A percentile compares a stretch with the other conserved stretches of the same genome.
Evolutionary conservation across 2,113 vertebrate species (phyloP).

Genomic region (Sinocyclocheilus maitianheensis): DNA sequence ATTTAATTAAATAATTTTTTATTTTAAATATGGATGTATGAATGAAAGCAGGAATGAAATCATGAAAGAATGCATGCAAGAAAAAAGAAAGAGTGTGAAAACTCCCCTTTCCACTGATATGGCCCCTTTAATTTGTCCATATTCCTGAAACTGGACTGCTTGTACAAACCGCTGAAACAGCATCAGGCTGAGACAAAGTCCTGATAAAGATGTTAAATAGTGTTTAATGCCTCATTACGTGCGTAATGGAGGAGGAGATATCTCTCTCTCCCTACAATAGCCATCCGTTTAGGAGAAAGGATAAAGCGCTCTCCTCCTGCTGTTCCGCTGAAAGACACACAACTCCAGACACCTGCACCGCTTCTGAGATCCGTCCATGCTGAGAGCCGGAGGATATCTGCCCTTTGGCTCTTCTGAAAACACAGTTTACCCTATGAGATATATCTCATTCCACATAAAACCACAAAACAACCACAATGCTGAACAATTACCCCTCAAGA

Average conservation of each 20-base stretch:
- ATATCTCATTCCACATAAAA: neutral
- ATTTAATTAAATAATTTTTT: too few species aligned
- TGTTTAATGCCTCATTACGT: slow-evolving; percentile 39
- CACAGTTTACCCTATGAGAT: neutral
- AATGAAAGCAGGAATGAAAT: neutral
- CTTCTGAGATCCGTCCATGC: neutral
- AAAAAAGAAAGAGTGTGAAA: neutral
- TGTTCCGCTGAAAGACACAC: slow-evolving; percentile 20
- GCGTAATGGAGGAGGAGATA: slow-evolving; percentile 26
- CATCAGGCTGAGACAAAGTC: neutral
- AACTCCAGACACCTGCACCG: neutral
- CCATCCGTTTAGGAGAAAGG: slow-evolving; percentile 34
- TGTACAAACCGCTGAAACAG: slow-evolving; percentile 9
- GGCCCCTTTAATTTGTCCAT: neutral
- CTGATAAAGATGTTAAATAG: slow-evolving; percentile 28
- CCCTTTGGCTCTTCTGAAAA: neutral
- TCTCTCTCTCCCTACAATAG: neutral
- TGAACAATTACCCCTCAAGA: neutral
- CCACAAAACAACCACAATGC: neutral
- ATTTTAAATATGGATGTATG: too few species aligned
- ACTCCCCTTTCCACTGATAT: neutral
- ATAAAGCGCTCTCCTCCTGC: slow-evolving; percentile 1
- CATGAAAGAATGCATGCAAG: too few species aligned
- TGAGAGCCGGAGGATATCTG: neutral
- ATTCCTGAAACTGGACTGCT: neutral